Evolutionary conservation across 2,113 vertebrate genomes (phyloP).

Genomic region (Anguilla rostrata): DNA sequence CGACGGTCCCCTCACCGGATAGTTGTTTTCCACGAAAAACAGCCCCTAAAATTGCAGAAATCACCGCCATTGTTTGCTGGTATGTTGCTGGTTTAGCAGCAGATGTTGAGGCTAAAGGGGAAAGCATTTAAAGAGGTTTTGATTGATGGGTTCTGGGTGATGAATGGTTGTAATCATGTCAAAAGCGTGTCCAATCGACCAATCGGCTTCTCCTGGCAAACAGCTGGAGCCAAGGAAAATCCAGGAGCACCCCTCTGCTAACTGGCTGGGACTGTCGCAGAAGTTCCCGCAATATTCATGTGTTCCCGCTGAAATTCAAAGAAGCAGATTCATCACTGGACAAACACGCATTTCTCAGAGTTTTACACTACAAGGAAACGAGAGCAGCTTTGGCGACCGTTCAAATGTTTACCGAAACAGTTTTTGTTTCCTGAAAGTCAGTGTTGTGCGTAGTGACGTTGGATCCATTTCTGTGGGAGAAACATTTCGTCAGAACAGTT

Average conservation of each 20-base stretch:
- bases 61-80: constrained; percentile 65
- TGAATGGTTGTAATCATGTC: constrained; percentile 72
- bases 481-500: not conserved
- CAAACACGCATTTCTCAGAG: constrained; percentile 23
- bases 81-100: constrained; percentile 69
- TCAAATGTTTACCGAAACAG: not conserved
- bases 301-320: constrained; percentile 25
- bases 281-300: not conserved
- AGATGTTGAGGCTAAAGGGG: constrained; percentile 86
- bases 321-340: constrained; percentile 44
- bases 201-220: constrained; percentile 54
- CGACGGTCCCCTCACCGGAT: constrained; percentile 25
- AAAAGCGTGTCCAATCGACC: constrained; percentile 62
- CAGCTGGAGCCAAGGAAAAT: constrained; percentile 61
- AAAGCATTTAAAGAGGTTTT: constrained; percentile 73
- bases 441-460: not conserved
- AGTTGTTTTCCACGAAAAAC: constrained; percentile 45
- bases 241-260: constrained; percentile 52
- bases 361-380: not conserved
- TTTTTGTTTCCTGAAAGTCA: not conserved
- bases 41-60: constrained; percentile 61
- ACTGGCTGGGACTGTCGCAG: constrained; percentile 45
- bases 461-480: not conserved
- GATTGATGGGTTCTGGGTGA: constrained; percentile 77
- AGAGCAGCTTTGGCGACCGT: not conserved